Percentiles rank a stretch among this genome's conserved stretches.
These are phyloP conservation scores for Drosophila melanosoma DNA, from an alignment of 2,888 invertebrate species.

Conservation along the genomic window DNA sequence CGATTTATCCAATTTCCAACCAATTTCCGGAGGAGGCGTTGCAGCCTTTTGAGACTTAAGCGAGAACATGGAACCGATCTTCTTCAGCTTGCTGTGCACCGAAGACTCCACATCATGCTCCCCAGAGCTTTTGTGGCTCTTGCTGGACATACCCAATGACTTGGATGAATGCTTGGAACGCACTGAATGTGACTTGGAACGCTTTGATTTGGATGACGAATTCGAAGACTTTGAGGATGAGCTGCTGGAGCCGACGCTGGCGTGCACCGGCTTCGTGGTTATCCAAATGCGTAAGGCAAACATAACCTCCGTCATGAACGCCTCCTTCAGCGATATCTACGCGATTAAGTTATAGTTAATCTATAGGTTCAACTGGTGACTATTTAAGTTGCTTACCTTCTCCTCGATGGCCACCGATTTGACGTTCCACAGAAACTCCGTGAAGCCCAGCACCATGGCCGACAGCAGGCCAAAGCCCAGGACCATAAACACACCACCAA, in stretches of 20 bases:
- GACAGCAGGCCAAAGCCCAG: conserved; percentile 90
- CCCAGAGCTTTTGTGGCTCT: conserved; percentile 73
- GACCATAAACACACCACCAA: conserved; percentile 96
- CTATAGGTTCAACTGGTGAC: neutral
- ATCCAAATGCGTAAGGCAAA: conserved; percentile 91
- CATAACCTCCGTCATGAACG: conserved; percentile 88
- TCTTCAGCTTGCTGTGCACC: conserved; percentile 78
- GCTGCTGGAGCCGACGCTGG: conserved; percentile 73
- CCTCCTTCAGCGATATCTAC: conserved; percentile 89
- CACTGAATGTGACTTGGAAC: conserved; percentile 67
- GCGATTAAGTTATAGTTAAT: too few relatives aligned
- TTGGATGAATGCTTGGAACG: conserved; percentile 76
- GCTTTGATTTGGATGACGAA: conserved; percentile 52
- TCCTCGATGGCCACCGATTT: conserved; percentile 91
- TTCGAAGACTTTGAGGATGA: conserved; percentile 62
- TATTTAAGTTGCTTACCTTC: conserved; percentile 86
- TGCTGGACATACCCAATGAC: conserved; percentile 72
- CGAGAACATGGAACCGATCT: conserved; percentile 84
- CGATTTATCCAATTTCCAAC: conserved; percentile 68
- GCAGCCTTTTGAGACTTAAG: conserved; percentile 72
- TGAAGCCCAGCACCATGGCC: conserved; percentile 90
- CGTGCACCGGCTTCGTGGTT: conserved; percentile 89
- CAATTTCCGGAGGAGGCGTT: conserved; percentile 44
- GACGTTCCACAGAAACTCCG: conserved; percentile 95
- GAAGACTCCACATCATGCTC: conserved; percentile 70